Conservation (phyloP, 2,113 vertebrate genomes). For the Hymenochirus boettgeri region DNA sequence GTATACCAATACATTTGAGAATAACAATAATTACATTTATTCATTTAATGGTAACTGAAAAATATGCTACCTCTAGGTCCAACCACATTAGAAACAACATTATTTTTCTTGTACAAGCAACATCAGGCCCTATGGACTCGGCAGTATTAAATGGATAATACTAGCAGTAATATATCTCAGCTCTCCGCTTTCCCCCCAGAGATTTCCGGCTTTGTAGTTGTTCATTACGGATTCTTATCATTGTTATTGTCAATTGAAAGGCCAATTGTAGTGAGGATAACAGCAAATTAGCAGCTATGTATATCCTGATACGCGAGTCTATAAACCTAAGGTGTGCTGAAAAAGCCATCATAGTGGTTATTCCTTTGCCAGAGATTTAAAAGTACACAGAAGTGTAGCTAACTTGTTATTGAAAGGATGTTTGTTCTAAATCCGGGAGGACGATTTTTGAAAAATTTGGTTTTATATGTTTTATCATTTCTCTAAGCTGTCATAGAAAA, state of each 20-base stretch:
- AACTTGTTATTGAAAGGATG: too few species aligned
- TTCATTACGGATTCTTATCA: slow-evolving; percentile 34
- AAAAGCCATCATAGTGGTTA: slow-evolving; percentile 10
- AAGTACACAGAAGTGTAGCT: background rate
- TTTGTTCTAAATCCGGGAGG: too few species aligned
- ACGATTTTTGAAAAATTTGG: too few species aligned
- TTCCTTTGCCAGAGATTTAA: background rate
- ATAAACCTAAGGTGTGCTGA: slow-evolving; percentile 24
- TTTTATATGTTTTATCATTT: too few species aligned
- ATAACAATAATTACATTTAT: too few species aligned
- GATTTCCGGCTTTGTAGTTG: slow-evolving; percentile 30
- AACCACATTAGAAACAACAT: too few species aligned
- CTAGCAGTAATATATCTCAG: background rate
- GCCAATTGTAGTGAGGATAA: slow-evolving; percentile 37
- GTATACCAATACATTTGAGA: too few species aligned
- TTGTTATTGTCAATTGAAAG: slow-evolving; percentile 33
- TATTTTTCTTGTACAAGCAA: too few species aligned
- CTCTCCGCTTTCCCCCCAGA: background rate
- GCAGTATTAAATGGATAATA: background rate
- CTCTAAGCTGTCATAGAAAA: too few species aligned
- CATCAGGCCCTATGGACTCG: background rate
- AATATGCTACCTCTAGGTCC: too few species aligned
- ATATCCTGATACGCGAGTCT: slow-evolving; percentile 22
- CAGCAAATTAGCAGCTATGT: slow-evolving; percentile 34
- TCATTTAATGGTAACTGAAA: too few species aligned